phyloP scores from a whole-genome alignment of 2,797 vertebrate species.

The Telmatherina bonti region DNA sequence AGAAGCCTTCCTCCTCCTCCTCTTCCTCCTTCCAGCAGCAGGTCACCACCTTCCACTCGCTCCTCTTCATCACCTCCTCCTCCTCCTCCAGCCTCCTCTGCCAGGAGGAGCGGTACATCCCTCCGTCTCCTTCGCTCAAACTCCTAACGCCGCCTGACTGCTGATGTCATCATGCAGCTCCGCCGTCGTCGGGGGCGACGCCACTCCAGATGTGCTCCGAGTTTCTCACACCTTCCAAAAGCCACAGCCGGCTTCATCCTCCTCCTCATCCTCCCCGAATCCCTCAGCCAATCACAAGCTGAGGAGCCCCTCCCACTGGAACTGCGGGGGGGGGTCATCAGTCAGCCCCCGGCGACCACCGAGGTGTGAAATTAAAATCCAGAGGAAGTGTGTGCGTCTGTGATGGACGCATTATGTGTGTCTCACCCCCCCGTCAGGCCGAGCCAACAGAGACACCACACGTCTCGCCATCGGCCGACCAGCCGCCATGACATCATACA shows the following conservation, averaged over 20 bases:
- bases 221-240: conserved; percentile 44
- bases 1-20: conserved; percentile 71
- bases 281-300: conserved; percentile 68
- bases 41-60: conserved; percentile 76
- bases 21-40: conserved; percentile 73
- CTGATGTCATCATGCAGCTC: conserved; percentile 73
- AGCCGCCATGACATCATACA: no score
- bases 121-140: conserved; percentile 19
- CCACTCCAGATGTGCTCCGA: conserved; percentile 54
- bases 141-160: conserved; percentile 61
- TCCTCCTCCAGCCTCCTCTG: conserved; percentile 76
- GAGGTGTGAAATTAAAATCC: conserved; percentile 93
- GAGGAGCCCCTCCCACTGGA: conserved; percentile 56
- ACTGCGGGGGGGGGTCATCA: conserved; percentile 85
- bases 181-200: conserved; percentile 10
- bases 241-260: conserved; percentile 58
- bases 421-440: no score
- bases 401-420: conserved; percentile 13
- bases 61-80: conserved; percentile 72
- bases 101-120: conserved; percentile 80
- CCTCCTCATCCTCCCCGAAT: conserved; percentile 12
- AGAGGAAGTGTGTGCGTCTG: conserved; percentile 26
- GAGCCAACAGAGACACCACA: conserved; percentile 82
- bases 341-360: conserved; percentile 85
- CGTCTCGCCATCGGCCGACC: no score